Conservation (phyloP, 1,140 invertebrate species). For the Cotesia vestalis region DNA sequence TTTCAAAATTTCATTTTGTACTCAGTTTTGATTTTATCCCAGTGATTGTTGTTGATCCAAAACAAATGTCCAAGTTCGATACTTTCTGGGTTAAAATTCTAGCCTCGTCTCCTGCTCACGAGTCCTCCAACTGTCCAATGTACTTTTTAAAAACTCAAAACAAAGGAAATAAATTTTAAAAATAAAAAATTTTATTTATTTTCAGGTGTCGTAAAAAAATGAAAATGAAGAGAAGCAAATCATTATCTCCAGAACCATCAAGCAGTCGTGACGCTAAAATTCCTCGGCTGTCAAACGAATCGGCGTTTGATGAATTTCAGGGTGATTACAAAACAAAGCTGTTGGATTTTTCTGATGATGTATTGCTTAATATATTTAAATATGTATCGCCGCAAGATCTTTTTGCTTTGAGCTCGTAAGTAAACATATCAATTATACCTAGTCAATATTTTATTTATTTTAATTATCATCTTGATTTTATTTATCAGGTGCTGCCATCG, state of each 20-base stretch:
- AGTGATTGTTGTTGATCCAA: background rate
- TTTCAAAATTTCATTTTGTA: too few relatives aligned
- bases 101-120: constrained; percentile 11
- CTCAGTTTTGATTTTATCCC: too few relatives aligned
- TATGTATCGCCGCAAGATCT: constrained; percentile 64
- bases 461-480: constrained; percentile 11
- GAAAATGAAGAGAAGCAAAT: constrained; percentile 55
- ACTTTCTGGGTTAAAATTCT: constrained; percentile 22
- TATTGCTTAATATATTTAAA: constrained; percentile 67
- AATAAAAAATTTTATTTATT: background rate
- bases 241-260: constrained; percentile 52
- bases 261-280: constrained; percentile 50
- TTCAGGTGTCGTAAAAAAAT: constrained; percentile 40
- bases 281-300: constrained; percentile 40
- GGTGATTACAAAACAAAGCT: constrained; percentile 34
- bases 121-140: constrained; percentile 15
- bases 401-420: constrained; percentile 65
- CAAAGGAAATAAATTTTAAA: constrained; percentile 8
- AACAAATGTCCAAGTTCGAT: constrained; percentile 14
- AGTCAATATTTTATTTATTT: background rate
- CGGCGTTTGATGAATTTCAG: constrained; percentile 6
- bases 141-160: background rate
- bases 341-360: constrained; percentile 65
- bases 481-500: constrained; percentile 62
- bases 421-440: constrained; percentile 27